phyloP scores from a whole-genome alignment of 2,888 invertebrate genomes.

The Scaptomyza flava region DNA sequence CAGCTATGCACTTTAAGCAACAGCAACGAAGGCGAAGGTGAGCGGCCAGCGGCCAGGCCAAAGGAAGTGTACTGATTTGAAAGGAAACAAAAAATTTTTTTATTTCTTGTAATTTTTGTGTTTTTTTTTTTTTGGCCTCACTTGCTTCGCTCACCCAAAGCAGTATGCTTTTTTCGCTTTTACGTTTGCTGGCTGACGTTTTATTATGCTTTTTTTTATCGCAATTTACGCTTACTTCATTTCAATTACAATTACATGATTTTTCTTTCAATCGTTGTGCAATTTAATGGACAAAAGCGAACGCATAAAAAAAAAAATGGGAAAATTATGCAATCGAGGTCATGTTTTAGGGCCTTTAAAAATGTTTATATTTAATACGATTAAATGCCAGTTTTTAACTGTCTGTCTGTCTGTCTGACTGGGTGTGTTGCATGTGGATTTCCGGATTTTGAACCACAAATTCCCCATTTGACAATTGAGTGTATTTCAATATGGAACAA shows the following conservation, averaged over 20 bases:
- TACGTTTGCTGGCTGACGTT: slow-evolving; percentile 44
- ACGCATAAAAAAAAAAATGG: slow-evolving; percentile 31
- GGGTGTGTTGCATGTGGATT: slow-evolving; percentile 1
- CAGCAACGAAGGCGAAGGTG: slow-evolving; percentile 51
- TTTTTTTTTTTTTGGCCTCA: slow-evolving; percentile 37
- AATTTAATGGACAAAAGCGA: slow-evolving; percentile 35
- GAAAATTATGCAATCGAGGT: slow-evolving; percentile 65
- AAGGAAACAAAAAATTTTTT: slow-evolving; percentile 74
- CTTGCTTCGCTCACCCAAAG: slow-evolving; percentile 11
- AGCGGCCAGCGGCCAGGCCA: slow-evolving; percentile 40
- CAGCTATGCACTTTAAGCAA: slow-evolving; percentile 29
- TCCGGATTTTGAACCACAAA: slow-evolving; percentile 25
- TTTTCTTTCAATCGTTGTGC: slow-evolving; percentile 56
- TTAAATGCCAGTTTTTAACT: slow-evolving; percentile 7
- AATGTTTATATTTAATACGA: slow-evolving; percentile 18
- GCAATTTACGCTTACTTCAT: slow-evolving; percentile 79
- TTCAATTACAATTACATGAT: slow-evolving; percentile 74
- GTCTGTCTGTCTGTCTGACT: background rate
- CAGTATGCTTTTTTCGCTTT: slow-evolving; percentile 18
- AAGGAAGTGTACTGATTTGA: slow-evolving; percentile 80
- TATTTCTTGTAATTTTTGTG: background rate
- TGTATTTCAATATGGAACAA: slow-evolving; percentile 1
- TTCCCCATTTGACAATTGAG: slow-evolving; percentile 8
- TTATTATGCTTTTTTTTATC: slow-evolving; percentile 34
- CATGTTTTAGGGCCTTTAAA: slow-evolving; percentile 27